Evolutionary conservation across 2,113 vertebrate genomes (phyloP).

Genomic region (Dascyllus trimaculatus): DNA sequence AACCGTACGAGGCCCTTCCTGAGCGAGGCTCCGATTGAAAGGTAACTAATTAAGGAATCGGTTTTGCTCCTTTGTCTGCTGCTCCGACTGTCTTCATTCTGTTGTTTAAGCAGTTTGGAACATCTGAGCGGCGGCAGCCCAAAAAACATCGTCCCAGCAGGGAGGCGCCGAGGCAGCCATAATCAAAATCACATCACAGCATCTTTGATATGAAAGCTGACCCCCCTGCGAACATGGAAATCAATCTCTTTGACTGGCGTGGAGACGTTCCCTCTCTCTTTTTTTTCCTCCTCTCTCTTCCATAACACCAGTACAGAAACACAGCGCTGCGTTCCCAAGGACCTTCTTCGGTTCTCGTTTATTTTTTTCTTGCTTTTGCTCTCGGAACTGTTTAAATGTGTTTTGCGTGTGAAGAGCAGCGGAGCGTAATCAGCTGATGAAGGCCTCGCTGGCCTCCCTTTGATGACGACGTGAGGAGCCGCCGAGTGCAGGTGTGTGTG

Average conservation of each 20-base stretch:
- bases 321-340: constrained; percentile 58
- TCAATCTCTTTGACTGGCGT: constrained; percentile 86
- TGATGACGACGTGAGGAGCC: not conserved
- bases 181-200: constrained; percentile 84
- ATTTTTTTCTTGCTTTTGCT: constrained; percentile 38
- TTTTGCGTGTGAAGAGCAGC: constrained; percentile 16
- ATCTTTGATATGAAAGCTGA: constrained; percentile 83
- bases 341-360: constrained; percentile 21
- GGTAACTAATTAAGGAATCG: constrained; percentile 46
- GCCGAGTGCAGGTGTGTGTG: too few relatives aligned
- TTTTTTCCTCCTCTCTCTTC: constrained; percentile 36
- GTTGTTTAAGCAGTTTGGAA: constrained; percentile 75
- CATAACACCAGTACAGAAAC: constrained; percentile 65
- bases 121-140: constrained; percentile 73
- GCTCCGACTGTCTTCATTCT: constrained; percentile 44
- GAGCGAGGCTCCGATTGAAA: constrained; percentile 40
- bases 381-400: constrained; percentile 29
- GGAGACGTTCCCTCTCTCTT: constrained; percentile 49
- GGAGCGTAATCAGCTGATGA: constrained; percentile 1
- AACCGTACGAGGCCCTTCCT: constrained; percentile 26
- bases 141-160: constrained; percentile 79
- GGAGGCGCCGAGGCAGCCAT: constrained; percentile 80
- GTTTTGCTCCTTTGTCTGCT: constrained; percentile 36
- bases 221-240: constrained; percentile 81
- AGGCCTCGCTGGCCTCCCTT: constrained; percentile 12